Percentiles rank a stretch among this genome's conserved stretches.
phyloP scores from a whole-genome alignment of 2,797 vertebrate species.

The Brachymystax lenok region DNA sequence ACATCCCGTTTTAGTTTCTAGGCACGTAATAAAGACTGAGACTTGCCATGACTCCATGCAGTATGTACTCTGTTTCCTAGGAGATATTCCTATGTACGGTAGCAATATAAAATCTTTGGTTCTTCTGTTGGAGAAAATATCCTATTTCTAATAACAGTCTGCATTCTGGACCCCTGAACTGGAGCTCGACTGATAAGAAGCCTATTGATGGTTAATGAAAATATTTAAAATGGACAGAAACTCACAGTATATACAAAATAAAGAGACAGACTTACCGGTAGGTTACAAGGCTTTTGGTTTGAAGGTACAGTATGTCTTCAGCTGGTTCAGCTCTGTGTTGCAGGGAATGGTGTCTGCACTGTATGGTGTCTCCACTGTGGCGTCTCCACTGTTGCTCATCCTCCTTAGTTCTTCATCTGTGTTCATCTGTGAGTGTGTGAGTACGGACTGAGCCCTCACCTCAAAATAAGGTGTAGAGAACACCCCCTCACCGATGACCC shows the following conservation, averaged over 20 bases:
- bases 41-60: neutral
- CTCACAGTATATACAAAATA: neutral
- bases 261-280: too few relatives aligned
- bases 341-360: neutral
- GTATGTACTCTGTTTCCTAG: constrained; percentile 1
- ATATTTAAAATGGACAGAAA: neutral
- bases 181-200: neutral
- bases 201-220: neutral
- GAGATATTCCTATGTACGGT: constrained; percentile 18
- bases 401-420: neutral
- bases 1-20: neutral
- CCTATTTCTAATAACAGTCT: too few relatives aligned
- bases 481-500: neutral
- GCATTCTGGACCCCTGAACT: neutral
- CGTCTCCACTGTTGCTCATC: neutral
- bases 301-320: too few relatives aligned
- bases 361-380: neutral
- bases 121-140: neutral
- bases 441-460: neutral
- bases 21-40: neutral
- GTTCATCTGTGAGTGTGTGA: neutral
- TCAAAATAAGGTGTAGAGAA: neutral
- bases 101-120: neutral
- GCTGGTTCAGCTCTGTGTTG: neutral
- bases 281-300: too few relatives aligned